These are phyloP conservation scores for Numida meleagris DNA, from an alignment of 2,113 vertebrate genomes.

Conservation along the genomic window DNA sequence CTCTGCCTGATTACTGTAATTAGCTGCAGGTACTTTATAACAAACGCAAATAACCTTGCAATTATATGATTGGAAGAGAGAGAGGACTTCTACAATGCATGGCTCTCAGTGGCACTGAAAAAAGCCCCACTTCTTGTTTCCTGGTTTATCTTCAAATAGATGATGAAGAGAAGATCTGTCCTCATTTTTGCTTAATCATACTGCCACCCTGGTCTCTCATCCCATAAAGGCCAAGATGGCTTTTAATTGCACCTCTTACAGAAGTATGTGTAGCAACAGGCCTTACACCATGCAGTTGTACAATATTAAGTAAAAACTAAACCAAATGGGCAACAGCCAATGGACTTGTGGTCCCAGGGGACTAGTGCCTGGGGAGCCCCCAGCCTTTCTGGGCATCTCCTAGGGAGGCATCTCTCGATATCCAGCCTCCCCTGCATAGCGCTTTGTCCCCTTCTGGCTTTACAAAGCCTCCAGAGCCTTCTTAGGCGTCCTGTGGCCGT, in stretches of 20 bases:
- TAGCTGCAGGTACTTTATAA: constrained; percentile 1
- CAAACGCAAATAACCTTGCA: constrained; percentile 23
- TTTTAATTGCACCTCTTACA: background rate
- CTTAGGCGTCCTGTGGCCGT: background rate
- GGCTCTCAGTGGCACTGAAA: background rate
- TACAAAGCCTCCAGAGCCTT: background rate
- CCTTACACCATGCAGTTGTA: background rate
- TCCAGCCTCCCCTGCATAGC: rapidly evolving
- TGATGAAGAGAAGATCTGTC: background rate
- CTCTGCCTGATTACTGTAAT: constrained; percentile 21
- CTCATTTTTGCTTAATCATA: background rate
- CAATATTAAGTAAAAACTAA: background rate
- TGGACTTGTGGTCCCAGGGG: background rate
- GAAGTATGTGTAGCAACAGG: background rate
- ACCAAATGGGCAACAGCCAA: background rate
- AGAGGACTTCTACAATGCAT: background rate
- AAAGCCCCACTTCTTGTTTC: background rate
- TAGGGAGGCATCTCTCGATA: background rate
- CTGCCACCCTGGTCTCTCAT: background rate
- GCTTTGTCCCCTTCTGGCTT: background rate
- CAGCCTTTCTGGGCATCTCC: background rate
- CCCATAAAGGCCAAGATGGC: background rate
- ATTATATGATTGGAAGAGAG: background rate
- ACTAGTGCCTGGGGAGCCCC: background rate
- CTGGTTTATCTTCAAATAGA: background rate